These are phyloP conservation scores for human DNA, from an alignment of 2,113 vertebrate species.

Conservation along the genomic window DNA sequence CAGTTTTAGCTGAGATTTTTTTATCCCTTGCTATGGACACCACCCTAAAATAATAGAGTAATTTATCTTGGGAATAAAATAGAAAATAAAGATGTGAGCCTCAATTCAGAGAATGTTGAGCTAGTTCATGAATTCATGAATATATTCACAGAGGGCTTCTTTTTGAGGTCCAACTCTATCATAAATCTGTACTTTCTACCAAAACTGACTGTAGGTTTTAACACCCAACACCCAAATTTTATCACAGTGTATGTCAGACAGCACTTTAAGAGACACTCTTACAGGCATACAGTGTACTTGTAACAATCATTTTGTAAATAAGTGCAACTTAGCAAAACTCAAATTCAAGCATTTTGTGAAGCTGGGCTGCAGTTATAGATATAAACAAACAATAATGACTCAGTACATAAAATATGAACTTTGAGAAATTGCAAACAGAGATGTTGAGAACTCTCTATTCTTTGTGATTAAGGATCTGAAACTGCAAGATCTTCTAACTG, in stretches of 20 bases:
- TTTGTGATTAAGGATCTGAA: not conserved
- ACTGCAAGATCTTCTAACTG: not conserved
- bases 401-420: not conserved
- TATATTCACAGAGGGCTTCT: not conserved
- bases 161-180: not conserved
- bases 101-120: not conserved
- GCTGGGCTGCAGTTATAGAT: not conserved
- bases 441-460: not conserved
- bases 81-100: not conserved
- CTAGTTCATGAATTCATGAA: not conserved
- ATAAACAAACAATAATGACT: constrained; percentile 26
- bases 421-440: not conserved
- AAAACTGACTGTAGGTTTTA: not conserved
- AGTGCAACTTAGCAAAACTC: constrained; percentile 13
- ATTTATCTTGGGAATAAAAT: not conserved
- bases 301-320: constrained; percentile 9
- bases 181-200: not conserved
- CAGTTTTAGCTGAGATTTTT: not conserved
- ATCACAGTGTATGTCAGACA: not conserved
- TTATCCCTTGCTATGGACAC: not conserved
- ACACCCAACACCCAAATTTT: not conserved
- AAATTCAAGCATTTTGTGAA: not conserved
- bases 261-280: not conserved
- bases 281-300: not conserved
- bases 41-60: not conserved